Conservation (phyloP, 2,113 vertebrate species). For the Menidia beryllina region DNA sequence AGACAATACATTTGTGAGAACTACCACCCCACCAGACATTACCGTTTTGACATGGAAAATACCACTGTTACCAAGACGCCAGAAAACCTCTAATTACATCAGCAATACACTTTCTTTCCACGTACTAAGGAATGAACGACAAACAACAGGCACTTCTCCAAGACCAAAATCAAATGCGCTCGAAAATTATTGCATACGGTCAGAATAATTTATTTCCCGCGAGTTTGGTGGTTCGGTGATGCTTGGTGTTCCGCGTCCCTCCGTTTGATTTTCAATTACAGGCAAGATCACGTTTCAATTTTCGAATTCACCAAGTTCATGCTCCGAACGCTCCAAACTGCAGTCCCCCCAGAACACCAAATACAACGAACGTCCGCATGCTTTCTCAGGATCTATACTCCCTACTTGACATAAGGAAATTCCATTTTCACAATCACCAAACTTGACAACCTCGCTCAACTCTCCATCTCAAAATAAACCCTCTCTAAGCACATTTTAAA, state of each 20-base stretch:
- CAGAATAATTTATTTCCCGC: conserved; percentile 38
- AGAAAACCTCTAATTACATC: conserved; percentile 38
- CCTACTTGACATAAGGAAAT: conserved; percentile 59
- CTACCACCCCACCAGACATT: conserved; percentile 54
- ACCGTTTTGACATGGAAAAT: conserved; percentile 54
- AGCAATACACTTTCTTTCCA: conserved; percentile 33
- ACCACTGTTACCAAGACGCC: conserved; percentile 53
- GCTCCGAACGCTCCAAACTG: conserved; percentile 1
- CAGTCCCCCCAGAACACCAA: conserved; percentile 26
- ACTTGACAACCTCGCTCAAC: conserved; percentile 35
- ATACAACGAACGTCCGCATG: conserved; percentile 48
- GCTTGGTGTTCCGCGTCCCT: conserved; percentile 26
- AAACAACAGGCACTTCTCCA: conserved; percentile 83
- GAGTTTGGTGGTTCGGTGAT: conserved; percentile 48
- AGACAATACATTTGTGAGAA: conserved; percentile 73
- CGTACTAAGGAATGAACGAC: conserved; percentile 70
- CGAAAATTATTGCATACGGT: conserved; percentile 74
- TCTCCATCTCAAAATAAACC: conserved; percentile 18
- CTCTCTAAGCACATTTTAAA: conserved; percentile 15
- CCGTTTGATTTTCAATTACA: conserved; percentile 32
- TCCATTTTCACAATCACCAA: conserved; percentile 44
- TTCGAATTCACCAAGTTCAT: conserved; percentile 19
- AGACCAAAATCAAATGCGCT: conserved; percentile 40
- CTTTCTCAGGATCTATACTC: conserved; percentile 41
- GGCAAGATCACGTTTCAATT: conserved; percentile 14